phyloP scores from a whole-genome alignment of 2,797 vertebrate genomes.

The Tenualosa ilisha region DNA sequence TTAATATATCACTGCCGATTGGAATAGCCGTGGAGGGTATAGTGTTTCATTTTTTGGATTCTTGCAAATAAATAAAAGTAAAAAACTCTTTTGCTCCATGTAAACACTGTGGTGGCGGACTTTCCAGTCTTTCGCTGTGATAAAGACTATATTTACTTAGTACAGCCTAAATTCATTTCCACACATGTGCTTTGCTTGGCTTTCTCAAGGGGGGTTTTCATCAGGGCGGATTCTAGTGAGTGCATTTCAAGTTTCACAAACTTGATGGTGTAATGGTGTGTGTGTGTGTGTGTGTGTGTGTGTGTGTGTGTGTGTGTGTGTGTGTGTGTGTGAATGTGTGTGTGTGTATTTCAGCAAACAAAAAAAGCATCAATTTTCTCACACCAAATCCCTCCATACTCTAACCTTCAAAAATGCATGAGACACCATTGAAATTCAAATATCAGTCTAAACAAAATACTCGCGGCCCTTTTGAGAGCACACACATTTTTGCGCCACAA shows the following conservation, averaged over 20 bases:
- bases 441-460: neutral
- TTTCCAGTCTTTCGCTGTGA: neutral
- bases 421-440: slow-evolving; percentile 15
- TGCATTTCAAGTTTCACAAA: slow-evolving; percentile 1
- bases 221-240: neutral
- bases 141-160: slow-evolving; percentile 14
- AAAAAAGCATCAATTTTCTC: slow-evolving; percentile 6
- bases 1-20: neutral
- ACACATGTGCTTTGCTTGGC: neutral
- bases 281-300: neutral
- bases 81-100: neutral
- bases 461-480: neutral
- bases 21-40: neutral
- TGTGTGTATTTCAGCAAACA: neutral
- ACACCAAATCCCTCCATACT: neutral
- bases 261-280: neutral
- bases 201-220: neutral
- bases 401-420: slow-evolving; percentile 23
- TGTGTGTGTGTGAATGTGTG: neutral
- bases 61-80: too few species aligned
- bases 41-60: neutral
- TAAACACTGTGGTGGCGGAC: neutral
- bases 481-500: neutral
- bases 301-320: neutral
- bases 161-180: neutral